These are phyloP conservation scores for Calephelis virginiensis DNA, from an alignment of 1,140 invertebrate genomes.

Conservation along the genomic window DNA sequence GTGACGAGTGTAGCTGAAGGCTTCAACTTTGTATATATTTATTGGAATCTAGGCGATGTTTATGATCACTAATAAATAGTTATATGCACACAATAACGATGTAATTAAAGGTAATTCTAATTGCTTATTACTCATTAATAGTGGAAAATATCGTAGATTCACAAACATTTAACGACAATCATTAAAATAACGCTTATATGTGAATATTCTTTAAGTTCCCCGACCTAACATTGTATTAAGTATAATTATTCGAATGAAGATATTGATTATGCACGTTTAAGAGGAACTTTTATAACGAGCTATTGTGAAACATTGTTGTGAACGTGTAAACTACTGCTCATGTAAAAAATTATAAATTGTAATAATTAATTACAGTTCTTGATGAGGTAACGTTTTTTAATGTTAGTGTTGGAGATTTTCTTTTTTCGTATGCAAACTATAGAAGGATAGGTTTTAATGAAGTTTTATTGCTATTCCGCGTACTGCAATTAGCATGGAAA, in stretches of 20 bases:
- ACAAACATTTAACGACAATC: slow-evolving; percentile 41
- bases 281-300: slow-evolving; percentile 7
- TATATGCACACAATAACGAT: slow-evolving; percentile 7
- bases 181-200: slow-evolving; percentile 46
- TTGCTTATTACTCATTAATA: slow-evolving; percentile 44
- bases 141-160: slow-evolving; percentile 40
- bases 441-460: no score
- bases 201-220: slow-evolving; percentile 38
- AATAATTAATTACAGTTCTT: background rate
- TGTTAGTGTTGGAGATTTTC: no score
- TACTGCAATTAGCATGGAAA: no score
- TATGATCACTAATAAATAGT: slow-evolving; percentile 25
- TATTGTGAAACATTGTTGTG: slow-evolving; percentile 11
- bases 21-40: background rate
- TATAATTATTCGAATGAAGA: slow-evolving; percentile 7
- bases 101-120: slow-evolving; percentile 27
- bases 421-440: no score
- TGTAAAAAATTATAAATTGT: slow-evolving; percentile 12
- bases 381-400: no score
- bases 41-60: background rate
- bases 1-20: background rate
- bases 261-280: slow-evolving; percentile 10
- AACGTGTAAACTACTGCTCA: slow-evolving; percentile 2
- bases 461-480: no score
- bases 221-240: slow-evolving; percentile 19